Percentiles rank a stretch among this genome's conserved stretches.
phyloP scores from a whole-genome alignment of 2,113 vertebrate species.

The Hystrix cristata region DNA sequence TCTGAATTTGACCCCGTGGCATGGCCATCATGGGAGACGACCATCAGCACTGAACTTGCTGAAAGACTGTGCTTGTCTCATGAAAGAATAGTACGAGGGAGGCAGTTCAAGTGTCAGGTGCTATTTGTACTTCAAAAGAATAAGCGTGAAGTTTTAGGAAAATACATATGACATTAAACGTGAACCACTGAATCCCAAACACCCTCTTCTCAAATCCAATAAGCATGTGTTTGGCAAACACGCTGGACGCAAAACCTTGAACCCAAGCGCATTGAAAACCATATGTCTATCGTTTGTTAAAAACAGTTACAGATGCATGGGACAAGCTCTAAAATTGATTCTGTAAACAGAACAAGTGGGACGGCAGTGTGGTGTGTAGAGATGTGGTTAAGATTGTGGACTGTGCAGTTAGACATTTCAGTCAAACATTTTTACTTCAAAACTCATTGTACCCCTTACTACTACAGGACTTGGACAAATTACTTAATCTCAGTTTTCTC shows the following conservation, averaged over 20 bases:
- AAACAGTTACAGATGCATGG: slow-evolving; percentile 36
- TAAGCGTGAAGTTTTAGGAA: slow-evolving; percentile 5
- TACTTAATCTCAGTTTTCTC: not conserved
- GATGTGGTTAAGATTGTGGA: not conserved
- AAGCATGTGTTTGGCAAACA: slow-evolving; percentile 74
- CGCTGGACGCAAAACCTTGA: slow-evolving; percentile 68
- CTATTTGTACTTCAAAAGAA: slow-evolving; percentile 16
- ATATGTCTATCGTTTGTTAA: slow-evolving; percentile 65
- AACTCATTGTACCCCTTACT: not conserved
- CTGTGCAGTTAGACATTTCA: not conserved
- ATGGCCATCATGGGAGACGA: not conserved
- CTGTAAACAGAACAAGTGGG: slow-evolving; percentile 33
- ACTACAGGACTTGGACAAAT: not conserved
- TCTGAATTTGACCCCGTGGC: not conserved
- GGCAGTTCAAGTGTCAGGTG: not conserved
- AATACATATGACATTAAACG: slow-evolving; percentile 57
- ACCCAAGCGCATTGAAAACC: slow-evolving; percentile 59
- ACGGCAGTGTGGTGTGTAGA: not conserved
- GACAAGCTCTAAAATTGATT: slow-evolving; percentile 30
- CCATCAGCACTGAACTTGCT: not conserved
- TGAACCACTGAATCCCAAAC: slow-evolving; percentile 67
- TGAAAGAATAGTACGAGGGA: not conserved
- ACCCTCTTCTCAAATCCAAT: slow-evolving; percentile 46
- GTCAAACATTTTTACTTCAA: not conserved
- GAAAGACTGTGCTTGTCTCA: not conserved